Conservation (phyloP, 2,797 vertebrate genomes). For the Typhlichthys eigenmanni region DNA sequence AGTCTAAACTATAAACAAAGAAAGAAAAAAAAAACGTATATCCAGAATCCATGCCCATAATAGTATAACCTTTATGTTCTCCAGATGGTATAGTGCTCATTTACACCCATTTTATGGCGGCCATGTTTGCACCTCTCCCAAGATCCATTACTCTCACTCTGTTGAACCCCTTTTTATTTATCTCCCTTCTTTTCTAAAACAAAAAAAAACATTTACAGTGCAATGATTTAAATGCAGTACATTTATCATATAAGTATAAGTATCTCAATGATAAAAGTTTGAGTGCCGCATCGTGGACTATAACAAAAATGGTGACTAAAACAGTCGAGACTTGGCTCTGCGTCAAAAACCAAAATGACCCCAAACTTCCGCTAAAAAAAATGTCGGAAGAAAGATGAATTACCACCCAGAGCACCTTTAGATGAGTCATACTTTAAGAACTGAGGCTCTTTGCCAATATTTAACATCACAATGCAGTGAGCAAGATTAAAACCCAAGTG, state of each 20-base stretch:
- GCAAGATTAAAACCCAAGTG: conserved; percentile 1
- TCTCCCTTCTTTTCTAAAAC: background rate
- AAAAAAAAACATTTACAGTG: conserved; percentile 10
- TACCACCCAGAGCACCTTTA: background rate
- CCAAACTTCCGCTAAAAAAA: conserved; percentile 25
- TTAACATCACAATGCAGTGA: conserved; percentile 20
- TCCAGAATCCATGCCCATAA: conserved; percentile 22
- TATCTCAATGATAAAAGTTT: conserved; percentile 2
- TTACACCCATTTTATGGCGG: background rate
- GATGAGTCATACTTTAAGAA: conserved; percentile 19
- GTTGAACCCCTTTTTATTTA: conserved; percentile 6
- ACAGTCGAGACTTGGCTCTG: conserved; percentile 2
- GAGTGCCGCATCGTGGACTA: conserved; percentile 10
- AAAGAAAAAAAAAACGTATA: too few species aligned
- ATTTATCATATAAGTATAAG: conserved; percentile 33
- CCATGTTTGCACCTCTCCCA: background rate
- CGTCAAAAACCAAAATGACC: conserved; percentile 30
- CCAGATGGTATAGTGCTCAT: conserved; percentile 3
- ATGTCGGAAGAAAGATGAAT: conserved; percentile 19
- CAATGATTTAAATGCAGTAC: conserved; percentile 31
- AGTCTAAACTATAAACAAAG: too few species aligned
- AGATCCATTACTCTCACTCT: background rate
- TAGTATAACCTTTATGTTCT: conserved; percentile 7
- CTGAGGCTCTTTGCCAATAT: conserved; percentile 19
- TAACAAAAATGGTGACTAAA: conserved; percentile 23